Evolutionary conservation across 2,113 vertebrate species (phyloP).

Genomic region (Semicossyphus pulcher): DNA sequence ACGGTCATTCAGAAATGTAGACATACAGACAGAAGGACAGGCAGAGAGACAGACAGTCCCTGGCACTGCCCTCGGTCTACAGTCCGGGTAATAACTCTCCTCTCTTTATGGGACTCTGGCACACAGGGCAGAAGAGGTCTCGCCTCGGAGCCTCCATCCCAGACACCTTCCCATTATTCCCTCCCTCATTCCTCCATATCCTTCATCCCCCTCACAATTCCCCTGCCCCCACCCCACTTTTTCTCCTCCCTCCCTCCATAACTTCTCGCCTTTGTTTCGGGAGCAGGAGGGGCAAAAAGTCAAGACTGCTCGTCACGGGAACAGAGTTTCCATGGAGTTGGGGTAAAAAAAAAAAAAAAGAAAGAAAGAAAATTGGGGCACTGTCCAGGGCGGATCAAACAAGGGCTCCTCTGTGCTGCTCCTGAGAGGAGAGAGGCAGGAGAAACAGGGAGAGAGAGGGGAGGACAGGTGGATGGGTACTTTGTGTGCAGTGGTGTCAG

Average conservation of each 20-base stretch:
- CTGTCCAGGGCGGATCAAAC: conserved; percentile 64
- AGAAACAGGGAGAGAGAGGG: conserved; percentile 12
- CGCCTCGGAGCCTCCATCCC: conserved; percentile 68
- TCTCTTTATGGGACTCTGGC: conserved; percentile 59
- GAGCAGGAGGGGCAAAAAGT: conserved; percentile 75
- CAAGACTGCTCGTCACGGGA: conserved; percentile 68
- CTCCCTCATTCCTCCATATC: conserved; percentile 48
- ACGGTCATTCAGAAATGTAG: conserved; percentile 29
- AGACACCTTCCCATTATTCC: conserved; percentile 70
- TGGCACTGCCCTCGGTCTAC: conserved; percentile 51
- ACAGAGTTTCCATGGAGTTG: conserved; percentile 79
- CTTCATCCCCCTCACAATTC: conserved; percentile 38
- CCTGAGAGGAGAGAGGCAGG: conserved; percentile 6
- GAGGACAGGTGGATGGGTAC: conserved; percentile 66
- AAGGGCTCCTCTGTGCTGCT: conserved; percentile 77
- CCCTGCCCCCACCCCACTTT: conserved; percentile 22
- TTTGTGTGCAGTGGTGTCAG: conserved; percentile 39
- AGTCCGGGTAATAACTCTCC: conserved; percentile 64
- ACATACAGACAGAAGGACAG: conserved; percentile 34
- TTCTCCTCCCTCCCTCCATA: conserved; percentile 44
- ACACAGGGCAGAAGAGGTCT: conserved; percentile 59
- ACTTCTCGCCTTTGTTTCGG: conserved; percentile 78
- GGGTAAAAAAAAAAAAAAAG: conserved; percentile 24
- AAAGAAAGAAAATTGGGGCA: conserved; percentile 55
- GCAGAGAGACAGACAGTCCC: conserved; percentile 18